Conservation (phyloP, 2,113 vertebrate species). For the Vulpes lagopus region DNA sequence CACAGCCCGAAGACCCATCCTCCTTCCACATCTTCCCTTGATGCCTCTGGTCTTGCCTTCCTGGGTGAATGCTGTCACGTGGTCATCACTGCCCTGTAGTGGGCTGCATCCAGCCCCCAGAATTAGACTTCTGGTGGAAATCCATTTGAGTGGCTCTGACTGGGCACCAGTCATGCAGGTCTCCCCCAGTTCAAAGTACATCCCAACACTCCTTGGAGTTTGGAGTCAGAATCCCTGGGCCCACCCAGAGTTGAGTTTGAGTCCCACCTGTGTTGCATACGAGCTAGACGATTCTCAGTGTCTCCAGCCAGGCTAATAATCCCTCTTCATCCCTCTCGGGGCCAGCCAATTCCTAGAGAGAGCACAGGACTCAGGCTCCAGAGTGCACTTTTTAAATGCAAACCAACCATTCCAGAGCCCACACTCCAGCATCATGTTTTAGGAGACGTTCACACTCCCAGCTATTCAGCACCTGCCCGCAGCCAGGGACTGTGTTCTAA, state of each 20-base stretch:
- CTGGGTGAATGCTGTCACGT: background rate
- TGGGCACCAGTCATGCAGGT: background rate
- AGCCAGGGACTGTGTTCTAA: background rate
- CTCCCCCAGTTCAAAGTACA: background rate
- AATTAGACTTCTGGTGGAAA: background rate
- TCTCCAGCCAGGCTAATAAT: background rate
- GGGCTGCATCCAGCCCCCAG: background rate
- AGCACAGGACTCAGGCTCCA: background rate
- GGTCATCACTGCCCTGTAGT: background rate
- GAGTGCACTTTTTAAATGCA: background rate
- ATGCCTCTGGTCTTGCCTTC: too few relatives aligned
- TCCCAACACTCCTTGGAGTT: background rate
- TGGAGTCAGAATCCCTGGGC: background rate
- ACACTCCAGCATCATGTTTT: too few relatives aligned
- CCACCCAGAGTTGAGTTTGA: background rate
- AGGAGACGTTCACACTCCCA: background rate
- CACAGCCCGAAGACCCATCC: too few relatives aligned
- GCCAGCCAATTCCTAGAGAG: too few relatives aligned
- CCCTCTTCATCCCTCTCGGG: background rate
- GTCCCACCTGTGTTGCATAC: too few relatives aligned
- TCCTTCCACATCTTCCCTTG: background rate
- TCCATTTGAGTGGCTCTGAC: background rate
- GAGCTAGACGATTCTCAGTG: too few relatives aligned
- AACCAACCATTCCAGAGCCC: background rate
- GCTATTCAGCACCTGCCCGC: background rate